phyloP scores from a whole-genome alignment of 2,888 invertebrate genomes.

The Volucella bombylans region DNA sequence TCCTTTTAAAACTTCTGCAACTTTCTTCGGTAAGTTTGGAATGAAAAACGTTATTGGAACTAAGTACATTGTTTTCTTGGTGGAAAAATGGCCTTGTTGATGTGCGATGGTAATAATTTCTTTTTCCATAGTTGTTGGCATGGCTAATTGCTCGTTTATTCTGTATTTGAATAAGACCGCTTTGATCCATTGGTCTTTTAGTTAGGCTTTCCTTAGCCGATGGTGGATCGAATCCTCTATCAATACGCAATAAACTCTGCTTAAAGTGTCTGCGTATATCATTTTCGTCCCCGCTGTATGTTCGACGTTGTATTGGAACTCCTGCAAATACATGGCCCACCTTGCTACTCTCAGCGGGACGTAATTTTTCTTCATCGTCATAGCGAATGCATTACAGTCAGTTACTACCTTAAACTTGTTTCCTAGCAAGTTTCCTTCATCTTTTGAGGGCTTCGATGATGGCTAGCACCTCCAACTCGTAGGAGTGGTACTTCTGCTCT shows the following conservation, averaged over 20 bases:
- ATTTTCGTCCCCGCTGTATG: conserved; percentile 15
- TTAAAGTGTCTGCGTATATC: conserved; percentile 24
- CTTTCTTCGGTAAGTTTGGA: too few relatives aligned
- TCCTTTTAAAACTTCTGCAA: too few relatives aligned
- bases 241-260: background rate
- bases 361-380: too few relatives aligned
- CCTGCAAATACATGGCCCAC: conserved; percentile 33
- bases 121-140: too few relatives aligned
- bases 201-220: background rate
- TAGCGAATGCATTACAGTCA: conserved; percentile 76
- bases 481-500: conserved; percentile 76
- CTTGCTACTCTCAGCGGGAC: too few relatives aligned
- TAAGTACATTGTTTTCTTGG: too few relatives aligned
- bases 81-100: too few relatives aligned
- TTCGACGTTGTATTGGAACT: conserved; percentile 14
- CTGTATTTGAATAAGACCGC: too few relatives aligned
- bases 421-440: conserved; percentile 77
- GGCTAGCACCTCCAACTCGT: conserved; percentile 72
- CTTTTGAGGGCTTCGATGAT: conserved; percentile 39
- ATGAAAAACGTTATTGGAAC: too few relatives aligned
- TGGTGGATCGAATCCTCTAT: conserved; percentile 6
- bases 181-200: conserved; percentile 38
- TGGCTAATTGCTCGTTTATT: too few relatives aligned
- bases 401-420: conserved; percentile 76
- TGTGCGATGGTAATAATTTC: too few relatives aligned